Conservation (phyloP, 2,797 vertebrate genomes). For the Natrix natrix region DNA sequence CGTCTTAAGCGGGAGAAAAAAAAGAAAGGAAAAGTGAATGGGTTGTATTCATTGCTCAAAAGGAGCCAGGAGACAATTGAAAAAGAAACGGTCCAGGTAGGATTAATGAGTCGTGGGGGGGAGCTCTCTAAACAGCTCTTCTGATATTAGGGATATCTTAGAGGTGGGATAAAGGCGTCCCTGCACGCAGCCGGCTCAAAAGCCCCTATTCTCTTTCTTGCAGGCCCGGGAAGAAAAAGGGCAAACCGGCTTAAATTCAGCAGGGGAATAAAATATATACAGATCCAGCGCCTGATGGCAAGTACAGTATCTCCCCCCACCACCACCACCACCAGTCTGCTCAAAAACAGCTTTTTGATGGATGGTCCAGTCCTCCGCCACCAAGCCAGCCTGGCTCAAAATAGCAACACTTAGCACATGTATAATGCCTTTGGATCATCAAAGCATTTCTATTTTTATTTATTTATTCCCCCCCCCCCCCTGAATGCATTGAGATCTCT, state of each 20-base stretch:
- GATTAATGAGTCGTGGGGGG: slow-evolving; percentile 14
- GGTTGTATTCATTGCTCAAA: not conserved
- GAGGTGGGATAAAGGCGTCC: slow-evolving; percentile 15
- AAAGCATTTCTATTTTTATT: not conserved
- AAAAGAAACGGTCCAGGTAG: slow-evolving; percentile 15
- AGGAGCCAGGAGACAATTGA: not conserved
- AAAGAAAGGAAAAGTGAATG: not conserved
- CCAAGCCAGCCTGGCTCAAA: slow-evolving; percentile 1
- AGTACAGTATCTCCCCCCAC: not conserved
- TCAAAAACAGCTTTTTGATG: not conserved
- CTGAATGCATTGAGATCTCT: not conserved
- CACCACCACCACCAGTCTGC: not conserved
- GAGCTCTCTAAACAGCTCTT: slow-evolving; percentile 40
- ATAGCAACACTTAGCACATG: not conserved
- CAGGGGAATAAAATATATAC: not conserved
- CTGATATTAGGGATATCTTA: slow-evolving; percentile 7
- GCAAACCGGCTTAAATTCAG: not conserved
- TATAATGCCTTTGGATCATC: not conserved
- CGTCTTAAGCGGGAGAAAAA: not conserved
- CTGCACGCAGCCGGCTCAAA: not conserved
- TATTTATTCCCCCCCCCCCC: not conserved
- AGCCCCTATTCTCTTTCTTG: slow-evolving; percentile 18
- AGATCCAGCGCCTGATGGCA: fast-evolving
- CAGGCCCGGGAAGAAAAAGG: not conserved
- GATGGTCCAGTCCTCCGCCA: not conserved